phyloP scores from a whole-genome alignment of 2,888 invertebrate species.

The Latrodectus hesperus region DNA sequence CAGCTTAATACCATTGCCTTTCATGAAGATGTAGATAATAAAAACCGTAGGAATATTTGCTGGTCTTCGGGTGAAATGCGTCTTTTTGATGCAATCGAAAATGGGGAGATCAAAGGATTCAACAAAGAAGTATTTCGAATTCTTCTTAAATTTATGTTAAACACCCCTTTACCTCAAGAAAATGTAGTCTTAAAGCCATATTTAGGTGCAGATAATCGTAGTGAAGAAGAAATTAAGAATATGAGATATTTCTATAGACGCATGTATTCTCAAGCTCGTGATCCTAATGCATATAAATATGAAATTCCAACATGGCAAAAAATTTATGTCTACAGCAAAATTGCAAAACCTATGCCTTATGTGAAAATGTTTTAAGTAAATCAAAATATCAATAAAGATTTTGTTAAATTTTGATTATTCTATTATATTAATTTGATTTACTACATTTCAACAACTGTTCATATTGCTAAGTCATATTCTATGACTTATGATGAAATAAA shows the following conservation, averaged over 20 bases:
- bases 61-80: conserved; percentile 84
- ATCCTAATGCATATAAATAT: conserved; percentile 77
- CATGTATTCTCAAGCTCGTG: conserved; percentile 75
- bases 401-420: no score
- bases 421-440: no score
- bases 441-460: not conserved
- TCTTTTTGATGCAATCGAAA: conserved; percentile 84
- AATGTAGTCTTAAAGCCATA: conserved; percentile 84
- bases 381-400: no score
- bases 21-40: conserved; percentile 79
- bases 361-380: conserved; percentile 28
- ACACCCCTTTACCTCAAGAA: conserved; percentile 74
- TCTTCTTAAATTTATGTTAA: conserved; percentile 78
- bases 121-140: conserved; percentile 86
- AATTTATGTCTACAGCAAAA: conserved; percentile 78
- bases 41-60: conserved; percentile 85
- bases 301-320: conserved; percentile 88
- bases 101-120: conserved; percentile 79
- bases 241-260: conserved; percentile 78
- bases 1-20: conserved; percentile 90
- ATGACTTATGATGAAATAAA: no score
- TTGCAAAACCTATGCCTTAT: conserved; percentile 61
- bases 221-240: conserved; percentile 80
- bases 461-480: not conserved
- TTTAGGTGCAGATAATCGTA: conserved; percentile 80